These are phyloP conservation scores for Toxotes lorentzi DNA, from an alignment of 2,797 vertebrate genomes.

Conservation along the genomic window DNA sequence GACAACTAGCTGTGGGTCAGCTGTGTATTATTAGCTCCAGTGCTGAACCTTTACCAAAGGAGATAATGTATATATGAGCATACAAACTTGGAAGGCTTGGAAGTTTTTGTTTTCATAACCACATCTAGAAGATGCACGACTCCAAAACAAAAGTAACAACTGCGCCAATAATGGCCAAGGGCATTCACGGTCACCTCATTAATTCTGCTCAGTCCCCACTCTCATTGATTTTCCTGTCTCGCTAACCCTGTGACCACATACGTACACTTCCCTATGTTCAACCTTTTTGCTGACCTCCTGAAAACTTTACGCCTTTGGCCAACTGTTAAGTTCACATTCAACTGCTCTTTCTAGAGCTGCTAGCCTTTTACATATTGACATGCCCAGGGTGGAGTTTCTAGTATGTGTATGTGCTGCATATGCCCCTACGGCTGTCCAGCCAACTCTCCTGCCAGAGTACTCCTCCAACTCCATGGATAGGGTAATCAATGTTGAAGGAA, in stretches of 20 bases:
- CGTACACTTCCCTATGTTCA: constrained; percentile 60
- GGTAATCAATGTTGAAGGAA: constrained; percentile 73
- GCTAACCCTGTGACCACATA: constrained; percentile 73
- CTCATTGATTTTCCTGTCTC: constrained; percentile 76
- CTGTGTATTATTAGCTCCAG: constrained; percentile 31
- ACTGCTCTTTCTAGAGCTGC: constrained; percentile 58
- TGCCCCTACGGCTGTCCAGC: constrained; percentile 66
- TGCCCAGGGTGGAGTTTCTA: constrained; percentile 70
- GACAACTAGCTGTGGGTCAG: constrained; percentile 27
- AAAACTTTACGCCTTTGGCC: constrained; percentile 71
- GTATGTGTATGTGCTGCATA: constrained; percentile 57
- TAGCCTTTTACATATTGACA: constrained; percentile 73
- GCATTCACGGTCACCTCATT: constrained; percentile 67
- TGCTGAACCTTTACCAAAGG: constrained; percentile 25
- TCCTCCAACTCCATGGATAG: constrained; percentile 63
- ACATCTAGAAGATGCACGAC: constrained; percentile 51
- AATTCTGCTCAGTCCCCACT: constrained; percentile 70
- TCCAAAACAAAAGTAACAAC: constrained; percentile 65
- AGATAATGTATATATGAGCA: constrained; percentile 41
- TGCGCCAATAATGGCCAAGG: constrained; percentile 55
- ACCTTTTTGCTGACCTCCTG: constrained; percentile 76
- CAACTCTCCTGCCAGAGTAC: constrained; percentile 68
- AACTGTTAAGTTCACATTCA: constrained; percentile 68
- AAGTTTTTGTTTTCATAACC: constrained; percentile 46
- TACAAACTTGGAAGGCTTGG: constrained; percentile 39